Conservation (phyloP, 2,113 vertebrate species). For the Diadophis punctatus region DNA sequence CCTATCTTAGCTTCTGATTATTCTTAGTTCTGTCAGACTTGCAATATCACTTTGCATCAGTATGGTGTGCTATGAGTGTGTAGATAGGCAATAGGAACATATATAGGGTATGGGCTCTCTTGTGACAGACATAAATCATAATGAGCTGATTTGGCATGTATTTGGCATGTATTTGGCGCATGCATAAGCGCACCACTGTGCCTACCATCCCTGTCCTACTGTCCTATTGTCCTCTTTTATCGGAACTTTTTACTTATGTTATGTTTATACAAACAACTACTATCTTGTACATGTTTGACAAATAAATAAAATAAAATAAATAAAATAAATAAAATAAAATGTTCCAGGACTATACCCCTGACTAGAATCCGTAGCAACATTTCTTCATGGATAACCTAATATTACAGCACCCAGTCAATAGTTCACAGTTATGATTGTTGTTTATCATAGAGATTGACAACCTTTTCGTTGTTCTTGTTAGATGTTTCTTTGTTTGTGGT, state of each 20-base stretch:
- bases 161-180: no score
- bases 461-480: no score
- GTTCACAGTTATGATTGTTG: not conserved
- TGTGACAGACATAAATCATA: not conserved
- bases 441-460: no score
- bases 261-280: no score
- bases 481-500: not conserved
- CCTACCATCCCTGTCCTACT: no score
- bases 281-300: no score
- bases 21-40: not conserved
- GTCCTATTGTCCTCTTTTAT: no score
- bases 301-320: no score
- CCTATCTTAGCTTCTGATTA: not conserved
- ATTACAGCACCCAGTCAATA: not conserved
- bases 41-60: not conserved
- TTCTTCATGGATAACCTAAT: not conserved
- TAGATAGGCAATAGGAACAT: not conserved
- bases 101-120: not conserved
- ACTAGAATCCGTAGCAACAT: not conserved
- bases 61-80: not conserved
- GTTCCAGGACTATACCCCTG: not conserved
- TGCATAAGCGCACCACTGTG: no score
- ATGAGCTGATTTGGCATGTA: not conserved
- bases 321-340: no score
- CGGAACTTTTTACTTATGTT: no score